Evolutionary conservation across 2,797 vertebrate species (phyloP).

Genomic region (Danio albolineatus): DNA sequence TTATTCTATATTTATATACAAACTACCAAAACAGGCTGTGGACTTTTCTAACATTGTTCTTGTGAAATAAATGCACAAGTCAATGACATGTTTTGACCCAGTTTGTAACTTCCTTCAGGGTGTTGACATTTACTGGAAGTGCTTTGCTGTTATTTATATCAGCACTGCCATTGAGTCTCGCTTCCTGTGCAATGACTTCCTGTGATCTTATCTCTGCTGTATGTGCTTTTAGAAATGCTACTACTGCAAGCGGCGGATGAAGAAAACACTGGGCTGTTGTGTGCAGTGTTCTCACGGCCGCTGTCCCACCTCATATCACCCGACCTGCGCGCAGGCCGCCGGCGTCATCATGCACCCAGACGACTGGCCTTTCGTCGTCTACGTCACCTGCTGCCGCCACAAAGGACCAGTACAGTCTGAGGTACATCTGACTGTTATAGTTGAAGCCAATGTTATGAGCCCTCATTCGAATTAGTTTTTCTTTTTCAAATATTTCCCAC

Average conservation of each 20-base stretch:
- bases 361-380: conserved; percentile 95
- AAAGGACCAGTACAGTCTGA: conserved; percentile 80
- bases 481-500: no score
- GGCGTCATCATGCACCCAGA: conserved; percentile 94
- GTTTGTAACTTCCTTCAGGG: neutral
- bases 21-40: no score
- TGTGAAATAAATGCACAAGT: neutral
- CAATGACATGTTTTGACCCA: neutral
- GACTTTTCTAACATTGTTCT: neutral
- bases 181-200: conserved; percentile 18
- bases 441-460: no score
- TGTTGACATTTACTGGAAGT: neutral
- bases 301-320: conserved; percentile 96
- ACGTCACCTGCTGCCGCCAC: conserved; percentile 96
- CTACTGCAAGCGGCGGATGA: conserved; percentile 93
- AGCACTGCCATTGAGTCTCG: neutral
- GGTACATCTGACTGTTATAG: conserved; percentile 60
- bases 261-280: conserved; percentile 89
- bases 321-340: conserved; percentile 92
- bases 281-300: conserved; percentile 94
- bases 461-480: no score
- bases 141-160: conserved; percentile 9
- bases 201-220: neutral
- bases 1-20: no score
- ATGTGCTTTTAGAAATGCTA: conserved; percentile 86